These are phyloP conservation scores for Luperina testacea DNA, from an alignment of 2,888 invertebrate species.

Conservation along the genomic window DNA sequence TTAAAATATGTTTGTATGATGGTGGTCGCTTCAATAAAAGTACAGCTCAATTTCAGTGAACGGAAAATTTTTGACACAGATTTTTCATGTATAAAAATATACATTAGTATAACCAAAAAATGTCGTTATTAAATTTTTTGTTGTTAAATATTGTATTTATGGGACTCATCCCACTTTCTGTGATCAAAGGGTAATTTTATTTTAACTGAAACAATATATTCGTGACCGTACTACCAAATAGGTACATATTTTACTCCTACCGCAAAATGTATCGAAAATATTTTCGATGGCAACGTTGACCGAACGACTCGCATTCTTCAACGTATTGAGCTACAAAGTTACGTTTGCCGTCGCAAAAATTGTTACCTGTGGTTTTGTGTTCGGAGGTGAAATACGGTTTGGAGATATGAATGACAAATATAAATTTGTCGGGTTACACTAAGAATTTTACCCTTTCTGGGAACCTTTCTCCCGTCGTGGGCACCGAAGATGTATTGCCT, in stretches of 20 bases:
- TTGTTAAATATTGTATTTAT: constrained; percentile 16
- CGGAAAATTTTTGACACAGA: not conserved
- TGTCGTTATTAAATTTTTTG: not conserved
- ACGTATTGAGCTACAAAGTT: constrained; percentile 67
- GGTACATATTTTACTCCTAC: constrained; percentile 56
- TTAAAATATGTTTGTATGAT: not conserved
- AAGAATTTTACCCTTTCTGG: constrained; percentile 70
- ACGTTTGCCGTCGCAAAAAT: constrained; percentile 62
- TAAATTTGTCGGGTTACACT: constrained; percentile 66
- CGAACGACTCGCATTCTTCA: constrained; percentile 70
- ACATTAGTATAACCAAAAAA: not conserved
- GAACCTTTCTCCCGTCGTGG: constrained; percentile 61
- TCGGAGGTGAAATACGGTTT: constrained; percentile 46
- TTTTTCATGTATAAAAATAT: constrained; percentile 3
- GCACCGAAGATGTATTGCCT: constrained; percentile 66
- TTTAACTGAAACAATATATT: constrained; percentile 51
- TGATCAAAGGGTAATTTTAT: constrained; percentile 41
- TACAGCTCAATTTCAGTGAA: not conserved
- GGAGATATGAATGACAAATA: constrained; percentile 56
- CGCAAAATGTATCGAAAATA: constrained; percentile 68
- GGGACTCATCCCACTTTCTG: not conserved
- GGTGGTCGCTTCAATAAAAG: not conserved
- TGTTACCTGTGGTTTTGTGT: constrained; percentile 47
- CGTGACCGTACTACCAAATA: constrained; percentile 30
- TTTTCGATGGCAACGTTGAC: constrained; percentile 69